Evolutionary conservation across 2,888 invertebrate genomes (phyloP).

Genomic region (Aspidapion aeneum): DNA sequence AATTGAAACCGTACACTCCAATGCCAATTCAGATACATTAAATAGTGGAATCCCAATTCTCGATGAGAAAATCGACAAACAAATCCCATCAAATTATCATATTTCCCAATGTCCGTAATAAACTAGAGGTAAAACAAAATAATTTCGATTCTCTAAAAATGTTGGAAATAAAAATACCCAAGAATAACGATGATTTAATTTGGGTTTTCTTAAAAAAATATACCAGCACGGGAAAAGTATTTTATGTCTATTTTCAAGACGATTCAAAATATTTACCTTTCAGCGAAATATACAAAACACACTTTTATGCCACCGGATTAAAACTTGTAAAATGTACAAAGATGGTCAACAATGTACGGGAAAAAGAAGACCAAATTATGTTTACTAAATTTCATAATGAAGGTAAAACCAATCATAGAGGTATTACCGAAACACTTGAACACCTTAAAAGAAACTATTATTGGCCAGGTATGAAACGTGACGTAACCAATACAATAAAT

Average conservation of each 20-base stretch:
- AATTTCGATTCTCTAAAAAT: conserved; percentile 5
- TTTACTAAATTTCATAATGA: conserved; percentile 5
- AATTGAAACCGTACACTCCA: background rate
- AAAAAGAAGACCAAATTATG: conserved; percentile 9
- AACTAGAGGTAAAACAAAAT: conserved; percentile 1
- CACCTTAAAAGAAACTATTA: no score
- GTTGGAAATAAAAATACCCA: conserved; percentile 1
- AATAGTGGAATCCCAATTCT: background rate
- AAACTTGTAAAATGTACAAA: conserved; percentile 6
- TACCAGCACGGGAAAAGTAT: background rate
- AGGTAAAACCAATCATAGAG: no score
- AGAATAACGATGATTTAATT: background rate
- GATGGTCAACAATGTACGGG: conserved; percentile 4
- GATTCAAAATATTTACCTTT: conserved; percentile 2
- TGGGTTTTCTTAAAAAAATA: background rate
- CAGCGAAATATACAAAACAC: background rate
- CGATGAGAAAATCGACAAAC: conserved; percentile 10
- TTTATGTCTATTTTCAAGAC: conserved; percentile 8
- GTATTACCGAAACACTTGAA: no score
- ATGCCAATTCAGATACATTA: background rate
- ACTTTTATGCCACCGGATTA: background rate
- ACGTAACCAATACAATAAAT: no score
- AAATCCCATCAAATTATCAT: conserved; percentile 3
- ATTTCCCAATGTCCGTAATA: background rate
- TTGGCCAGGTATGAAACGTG: conserved; percentile 11